Evolutionary conservation across 2,113 vertebrate genomes (phyloP), one percentile per base, ranked within the genome.

Genomic region (Drymodes brunneopygia): DNA sequence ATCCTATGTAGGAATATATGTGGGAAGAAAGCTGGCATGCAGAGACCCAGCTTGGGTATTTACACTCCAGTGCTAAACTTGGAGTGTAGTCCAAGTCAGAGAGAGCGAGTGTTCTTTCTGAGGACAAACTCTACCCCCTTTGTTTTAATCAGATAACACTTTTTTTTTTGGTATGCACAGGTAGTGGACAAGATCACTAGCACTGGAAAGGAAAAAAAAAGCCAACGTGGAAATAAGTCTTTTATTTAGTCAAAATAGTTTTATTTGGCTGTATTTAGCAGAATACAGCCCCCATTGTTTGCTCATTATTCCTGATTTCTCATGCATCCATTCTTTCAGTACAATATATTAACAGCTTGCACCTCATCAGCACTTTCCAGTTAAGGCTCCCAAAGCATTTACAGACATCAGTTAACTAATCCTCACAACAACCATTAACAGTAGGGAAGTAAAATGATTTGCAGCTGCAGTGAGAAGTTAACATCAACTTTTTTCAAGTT

Each of bases 211-310:
- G 11, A n/a, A 54, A 1, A n/a, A 54, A 77, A 44, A 44, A 4
- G 12, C 12, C 10, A 15, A 58, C 38, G 23, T 24, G 15, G 19
- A 91, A 90, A 56, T 11, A 7, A 13, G 15, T 54, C 45, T 61
- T 82, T 81, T 80, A 62, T 93, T 70, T 92, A 96, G 62, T 93
- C 51, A 94, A 96, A 96, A 95, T 96, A 96, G 36, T 88, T 97
- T 97, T 96, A 97, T 96, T 96, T 94, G 42, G 7, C 53, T 93
- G 71, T 24, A 54, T 56, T 94, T 90, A 85, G 79, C 67, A 87
- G 70, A 79, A 78, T 28, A 28, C 47, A 77, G 56, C 62, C 8
- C 25, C 8, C 15, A 10, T 8, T 48, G 11, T 80, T 90, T 81
- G 35, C n/a, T 84, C 48, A 19, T 81, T 62, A 44, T 86, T 88